A percentile compares a stretch with the other conserved stretches of the same genome.
These are phyloP conservation scores for Eulacestoma nigropectus DNA, from an alignment of 2,113 vertebrate genomes.

Conservation along the genomic window DNA sequence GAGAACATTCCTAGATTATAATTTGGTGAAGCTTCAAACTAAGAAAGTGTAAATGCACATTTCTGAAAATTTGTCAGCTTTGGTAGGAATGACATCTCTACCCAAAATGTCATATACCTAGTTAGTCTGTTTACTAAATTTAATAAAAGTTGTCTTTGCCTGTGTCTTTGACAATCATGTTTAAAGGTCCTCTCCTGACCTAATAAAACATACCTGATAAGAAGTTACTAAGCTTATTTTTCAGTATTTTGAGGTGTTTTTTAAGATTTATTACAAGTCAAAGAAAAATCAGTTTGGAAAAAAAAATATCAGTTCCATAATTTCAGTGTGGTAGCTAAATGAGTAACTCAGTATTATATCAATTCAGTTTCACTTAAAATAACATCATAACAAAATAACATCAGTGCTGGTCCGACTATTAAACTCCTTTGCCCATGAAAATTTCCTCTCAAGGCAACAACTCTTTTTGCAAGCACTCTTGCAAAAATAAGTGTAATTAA, in stretches of 20 bases:
- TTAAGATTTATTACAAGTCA: neutral
- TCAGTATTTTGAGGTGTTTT: fast-evolving
- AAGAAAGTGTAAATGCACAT: neutral
- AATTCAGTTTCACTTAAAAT: neutral
- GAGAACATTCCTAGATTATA: neutral
- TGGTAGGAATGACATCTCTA: neutral
- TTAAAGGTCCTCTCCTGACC: neutral
- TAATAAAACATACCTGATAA: neutral
- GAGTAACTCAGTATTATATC: neutral
- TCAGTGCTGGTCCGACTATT: neutral
- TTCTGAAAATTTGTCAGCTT: neutral
- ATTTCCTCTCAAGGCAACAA: neutral
- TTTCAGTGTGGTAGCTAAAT: neutral
- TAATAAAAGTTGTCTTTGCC: neutral
- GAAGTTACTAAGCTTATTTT: neutral
- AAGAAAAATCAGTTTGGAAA: neutral
- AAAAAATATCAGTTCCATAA: neutral
- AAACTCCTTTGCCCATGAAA: neutral
- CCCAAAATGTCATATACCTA: neutral
- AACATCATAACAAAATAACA: neutral
- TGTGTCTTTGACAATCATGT: neutral
- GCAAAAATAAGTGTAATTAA: neutral
- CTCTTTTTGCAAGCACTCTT: neutral
- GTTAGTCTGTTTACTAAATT: neutral
- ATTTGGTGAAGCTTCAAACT: neutral